phyloP scores from a whole-genome alignment of 2,888 invertebrate species.

The Platycheirus rosarum region DNA sequence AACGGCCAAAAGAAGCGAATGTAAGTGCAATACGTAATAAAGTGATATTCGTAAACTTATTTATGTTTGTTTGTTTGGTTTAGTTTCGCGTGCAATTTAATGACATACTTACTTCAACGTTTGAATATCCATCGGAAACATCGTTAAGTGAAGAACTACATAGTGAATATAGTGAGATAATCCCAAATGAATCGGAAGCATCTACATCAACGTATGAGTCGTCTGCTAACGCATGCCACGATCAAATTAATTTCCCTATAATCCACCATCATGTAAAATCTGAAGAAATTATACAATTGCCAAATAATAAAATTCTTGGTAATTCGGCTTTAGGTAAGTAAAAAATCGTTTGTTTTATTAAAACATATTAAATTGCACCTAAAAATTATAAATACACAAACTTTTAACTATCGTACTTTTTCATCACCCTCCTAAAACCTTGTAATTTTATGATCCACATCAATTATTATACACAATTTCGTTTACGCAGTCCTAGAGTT shows the following conservation, averaged over 20 bases:
- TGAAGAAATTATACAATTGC: constrained; percentile 81
- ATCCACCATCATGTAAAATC: constrained; percentile 80
- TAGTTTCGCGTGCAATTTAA: constrained; percentile 95
- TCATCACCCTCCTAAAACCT: neutral
- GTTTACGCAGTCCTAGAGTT: constrained; percentile 18
- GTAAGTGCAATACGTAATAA: constrained; percentile 77
- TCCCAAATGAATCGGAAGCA: constrained; percentile 72
- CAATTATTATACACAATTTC: neutral
- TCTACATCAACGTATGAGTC: constrained; percentile 65
- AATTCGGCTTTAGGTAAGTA: constrained; percentile 82
- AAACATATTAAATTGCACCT: constrained; percentile 35
- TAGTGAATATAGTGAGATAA: constrained; percentile 77
- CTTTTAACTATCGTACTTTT: neutral
- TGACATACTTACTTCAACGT: constrained; percentile 92
- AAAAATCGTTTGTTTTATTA: no score
- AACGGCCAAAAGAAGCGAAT: constrained; percentile 83
- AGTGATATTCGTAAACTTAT: neutral
- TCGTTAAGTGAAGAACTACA: constrained; percentile 88
- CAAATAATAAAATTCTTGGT: constrained; percentile 79
- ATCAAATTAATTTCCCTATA: constrained; percentile 70
- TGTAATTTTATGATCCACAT: neutral
- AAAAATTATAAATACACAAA: neutral
- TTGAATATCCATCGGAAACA: constrained; percentile 96
- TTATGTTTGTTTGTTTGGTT: constrained; percentile 76
- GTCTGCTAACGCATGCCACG: constrained; percentile 33